Evolutionary conservation across 1,140 invertebrate genomes (phyloP).

Genomic region (Drosophila lacertosa): DNA sequence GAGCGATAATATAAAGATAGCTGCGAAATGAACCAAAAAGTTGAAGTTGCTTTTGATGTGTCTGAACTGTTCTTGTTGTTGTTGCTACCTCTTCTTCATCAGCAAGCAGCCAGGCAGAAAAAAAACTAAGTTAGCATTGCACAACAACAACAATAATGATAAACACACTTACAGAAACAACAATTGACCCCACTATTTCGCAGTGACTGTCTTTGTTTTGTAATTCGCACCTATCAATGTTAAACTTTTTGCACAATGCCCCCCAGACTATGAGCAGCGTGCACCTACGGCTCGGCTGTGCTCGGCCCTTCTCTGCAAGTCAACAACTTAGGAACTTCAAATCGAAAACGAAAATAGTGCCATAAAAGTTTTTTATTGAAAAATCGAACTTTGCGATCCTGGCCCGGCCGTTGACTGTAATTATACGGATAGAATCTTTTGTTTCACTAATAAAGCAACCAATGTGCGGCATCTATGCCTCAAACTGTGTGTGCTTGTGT

Average conservation of each 20-base stretch:
- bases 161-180: background rate
- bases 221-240: constrained; percentile 79
- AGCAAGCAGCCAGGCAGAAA: constrained; percentile 1
- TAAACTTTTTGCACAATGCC: constrained; percentile 56
- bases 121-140: constrained; percentile 49
- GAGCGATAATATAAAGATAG: background rate
- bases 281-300: too few relatives aligned
- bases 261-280: constrained; percentile 19
- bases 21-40: constrained; percentile 54
- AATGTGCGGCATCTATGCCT: constrained; percentile 57
- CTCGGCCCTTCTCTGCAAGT: too few relatives aligned
- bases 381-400: background rate
- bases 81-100: constrained; percentile 25
- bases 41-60: constrained; percentile 34
- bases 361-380: constrained; percentile 47
- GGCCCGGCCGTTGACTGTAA: constrained; percentile 17
- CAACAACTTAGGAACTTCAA: constrained; percentile 14
- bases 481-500: too few relatives aligned
- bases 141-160: constrained; percentile 16
- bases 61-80: constrained; percentile 8
- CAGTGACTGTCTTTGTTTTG: constrained; percentile 61
- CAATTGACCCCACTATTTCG: constrained; percentile 23
- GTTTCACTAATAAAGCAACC: constrained; percentile 80
- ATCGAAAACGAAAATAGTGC: constrained; percentile 24
- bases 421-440: constrained; percentile 45